Evolutionary conservation across 2,888 invertebrate genomes (phyloP).

Genomic region (Thereva nobilitata): DNA sequence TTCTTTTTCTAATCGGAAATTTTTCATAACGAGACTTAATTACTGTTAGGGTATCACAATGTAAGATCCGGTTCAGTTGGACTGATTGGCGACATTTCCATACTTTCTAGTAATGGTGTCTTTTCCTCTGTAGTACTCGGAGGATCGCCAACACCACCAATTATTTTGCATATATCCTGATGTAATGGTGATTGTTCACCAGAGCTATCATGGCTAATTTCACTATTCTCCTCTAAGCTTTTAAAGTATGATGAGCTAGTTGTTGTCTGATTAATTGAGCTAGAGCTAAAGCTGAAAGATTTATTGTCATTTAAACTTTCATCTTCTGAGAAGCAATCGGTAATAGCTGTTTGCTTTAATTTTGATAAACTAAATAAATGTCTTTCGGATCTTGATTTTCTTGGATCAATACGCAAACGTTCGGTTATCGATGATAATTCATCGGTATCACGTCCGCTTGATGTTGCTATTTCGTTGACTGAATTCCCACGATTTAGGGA

Average conservation of each 20-base stretch:
- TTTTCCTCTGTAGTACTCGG: conserved; percentile 55
- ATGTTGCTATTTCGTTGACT: conserved; percentile 46
- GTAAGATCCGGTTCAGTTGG: conserved; percentile 52
- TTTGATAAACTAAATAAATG: conserved; percentile 53
- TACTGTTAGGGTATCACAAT: not conserved
- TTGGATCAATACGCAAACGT: conserved; percentile 37
- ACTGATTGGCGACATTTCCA: conserved; percentile 58
- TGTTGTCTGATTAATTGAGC: conserved; percentile 36
- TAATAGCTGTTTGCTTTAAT: conserved; percentile 56
- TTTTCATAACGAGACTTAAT: too few species aligned
- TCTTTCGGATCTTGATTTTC: conserved; percentile 48
- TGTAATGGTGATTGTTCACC: conserved; percentile 54
- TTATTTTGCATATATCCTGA: conserved; percentile 46
- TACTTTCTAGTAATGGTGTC: conserved; percentile 57
- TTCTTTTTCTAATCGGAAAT: too few species aligned
- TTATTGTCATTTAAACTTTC: conserved; percentile 53
- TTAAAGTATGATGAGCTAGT: conserved; percentile 1
- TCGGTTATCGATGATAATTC: conserved; percentile 26
- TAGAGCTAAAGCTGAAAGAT: conserved; percentile 25
- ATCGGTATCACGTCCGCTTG: conserved; percentile 32
- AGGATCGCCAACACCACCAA: conserved; percentile 46
- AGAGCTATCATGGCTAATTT: conserved; percentile 45
- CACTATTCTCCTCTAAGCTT: conserved; percentile 20
- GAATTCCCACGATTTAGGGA: conserved; percentile 50
- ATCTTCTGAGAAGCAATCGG: conserved; percentile 53